Conservation (phyloP, 2,888 invertebrate species). For the Tetranychus truncatus region DNA sequence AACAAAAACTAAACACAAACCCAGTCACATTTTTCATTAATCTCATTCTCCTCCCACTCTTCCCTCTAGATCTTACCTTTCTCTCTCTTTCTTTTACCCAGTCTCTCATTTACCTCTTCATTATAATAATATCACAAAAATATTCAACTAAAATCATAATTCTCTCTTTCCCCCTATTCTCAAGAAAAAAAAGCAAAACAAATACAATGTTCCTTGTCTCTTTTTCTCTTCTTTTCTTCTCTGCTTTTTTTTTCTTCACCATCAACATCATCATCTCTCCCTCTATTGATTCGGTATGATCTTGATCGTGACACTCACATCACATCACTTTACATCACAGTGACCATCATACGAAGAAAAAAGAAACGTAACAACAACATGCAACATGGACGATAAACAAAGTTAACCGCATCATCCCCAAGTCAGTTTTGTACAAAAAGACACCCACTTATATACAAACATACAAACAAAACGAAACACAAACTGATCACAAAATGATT, state of each 20-base stretch:
- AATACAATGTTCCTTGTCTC: neutral
- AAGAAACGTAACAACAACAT: constrained; percentile 1
- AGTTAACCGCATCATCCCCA: neutral
- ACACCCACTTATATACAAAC: neutral
- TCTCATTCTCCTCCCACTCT: neutral
- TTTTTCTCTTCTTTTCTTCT: neutral
- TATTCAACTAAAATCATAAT: neutral
- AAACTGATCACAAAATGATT: neutral
- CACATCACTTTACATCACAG: neutral
- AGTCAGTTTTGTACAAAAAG: constrained; percentile 1
- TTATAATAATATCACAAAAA: neutral
- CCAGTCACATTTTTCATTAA: constrained; percentile 1
- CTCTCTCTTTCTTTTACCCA: neutral
- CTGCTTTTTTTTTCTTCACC: too few relatives aligned
- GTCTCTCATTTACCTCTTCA: neutral
- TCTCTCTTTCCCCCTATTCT: neutral
- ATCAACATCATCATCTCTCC: neutral
- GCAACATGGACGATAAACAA: neutral
- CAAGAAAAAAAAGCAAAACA: neutral
- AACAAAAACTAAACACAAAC: constrained; percentile 1
- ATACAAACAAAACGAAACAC: neutral
- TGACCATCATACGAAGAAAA: neutral
- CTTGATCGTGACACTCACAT: neutral
- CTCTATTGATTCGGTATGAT: neutral
- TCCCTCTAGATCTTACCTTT: neutral